These are phyloP conservation scores for Cetonia aurata DNA, from an alignment of 2,888 invertebrate genomes.

Conservation along the genomic window DNA sequence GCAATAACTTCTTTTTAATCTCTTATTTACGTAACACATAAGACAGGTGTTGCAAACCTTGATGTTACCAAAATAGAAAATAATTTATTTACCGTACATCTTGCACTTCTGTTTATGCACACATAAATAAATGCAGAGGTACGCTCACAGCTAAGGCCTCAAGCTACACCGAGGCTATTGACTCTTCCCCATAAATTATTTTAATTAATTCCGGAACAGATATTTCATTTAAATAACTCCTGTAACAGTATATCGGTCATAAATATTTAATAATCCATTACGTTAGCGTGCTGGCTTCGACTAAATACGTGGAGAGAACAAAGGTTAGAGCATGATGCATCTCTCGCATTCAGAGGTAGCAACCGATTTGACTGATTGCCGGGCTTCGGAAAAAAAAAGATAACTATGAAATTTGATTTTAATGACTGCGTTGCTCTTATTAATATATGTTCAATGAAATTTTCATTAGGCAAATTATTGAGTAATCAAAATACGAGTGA, in stretches of 20 bases:
- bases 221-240: slow-evolving; percentile 39
- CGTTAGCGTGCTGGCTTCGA: slow-evolving; percentile 11
- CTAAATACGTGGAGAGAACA: slow-evolving; percentile 8
- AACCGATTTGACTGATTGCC: neutral
- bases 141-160: no score
- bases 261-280: slow-evolving; percentile 44
- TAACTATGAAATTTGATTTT: slow-evolving; percentile 9
- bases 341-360: neutral
- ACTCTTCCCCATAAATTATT: slow-evolving; percentile 40
- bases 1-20: no score
- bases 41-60: no score
- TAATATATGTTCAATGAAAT: slow-evolving; percentile 4
- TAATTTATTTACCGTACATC: no score
- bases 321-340: slow-evolving; percentile 15
- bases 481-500: slow-evolving; percentile 10
- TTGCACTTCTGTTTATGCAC: no score
- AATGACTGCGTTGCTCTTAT: slow-evolving; percentile 1
- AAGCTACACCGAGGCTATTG: slow-evolving; percentile 32
- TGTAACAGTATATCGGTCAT: slow-evolving; percentile 41
- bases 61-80: no score
- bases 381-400: neutral
- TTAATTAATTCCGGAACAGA: slow-evolving; percentile 41
- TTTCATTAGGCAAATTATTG: slow-evolving; percentile 18
- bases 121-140: no score
- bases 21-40: no score